Base-by-base conservation (phyloP, 2,113 vertebrate genomes). In the Emydura subglobosa region DNA sequence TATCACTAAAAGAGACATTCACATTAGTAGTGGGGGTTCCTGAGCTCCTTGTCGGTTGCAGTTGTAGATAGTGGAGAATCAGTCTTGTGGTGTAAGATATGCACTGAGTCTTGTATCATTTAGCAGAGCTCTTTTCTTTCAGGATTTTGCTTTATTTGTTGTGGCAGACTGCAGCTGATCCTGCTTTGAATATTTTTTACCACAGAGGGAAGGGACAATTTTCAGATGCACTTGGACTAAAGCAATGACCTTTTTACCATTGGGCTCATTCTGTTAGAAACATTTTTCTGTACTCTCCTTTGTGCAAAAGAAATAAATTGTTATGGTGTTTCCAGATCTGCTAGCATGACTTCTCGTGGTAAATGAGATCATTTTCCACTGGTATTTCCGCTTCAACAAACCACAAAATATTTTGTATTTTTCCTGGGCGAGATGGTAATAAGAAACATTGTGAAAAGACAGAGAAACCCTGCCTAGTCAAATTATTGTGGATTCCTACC, bases 361-460 rank as follows among this genome's bases (percentile, higher is more conserved):
- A 79, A 82, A 61, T 94, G 88, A 97, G 78, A 91, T 68, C 83
- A 93, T 95, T 92, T 88, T 93, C 51, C 86, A 86, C 47, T 91
- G 42, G 27, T 39, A 92, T 87, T 97, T 96, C 94, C 97, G 92
- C 94, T 97, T 44, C 42, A 34, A 95, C 92, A 93, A 95, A 89
- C 89, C 92, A 97, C 89, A 92, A 27, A 93, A 84, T 96, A 91
- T 42, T 14, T 92, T 92, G 80, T 2, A 1, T 29, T 81, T 54
- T 2, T 7, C 81, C 49, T 25, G 25, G n/a, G 85, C 90, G 55
- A 53, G 39, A 49, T 61, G 84, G 80, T 85, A 96, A 94, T 95
- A 87, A 81, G 95, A 96, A 61, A 14, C 74, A 94, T 22, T 54
- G 61, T 80, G 7, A 57, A 93, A 95, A 88, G 54, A 10, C 61